These are phyloP conservation scores for Paraplagusia blochii DNA, from an alignment of 2,113 vertebrate genomes.

Conservation along the genomic window DNA sequence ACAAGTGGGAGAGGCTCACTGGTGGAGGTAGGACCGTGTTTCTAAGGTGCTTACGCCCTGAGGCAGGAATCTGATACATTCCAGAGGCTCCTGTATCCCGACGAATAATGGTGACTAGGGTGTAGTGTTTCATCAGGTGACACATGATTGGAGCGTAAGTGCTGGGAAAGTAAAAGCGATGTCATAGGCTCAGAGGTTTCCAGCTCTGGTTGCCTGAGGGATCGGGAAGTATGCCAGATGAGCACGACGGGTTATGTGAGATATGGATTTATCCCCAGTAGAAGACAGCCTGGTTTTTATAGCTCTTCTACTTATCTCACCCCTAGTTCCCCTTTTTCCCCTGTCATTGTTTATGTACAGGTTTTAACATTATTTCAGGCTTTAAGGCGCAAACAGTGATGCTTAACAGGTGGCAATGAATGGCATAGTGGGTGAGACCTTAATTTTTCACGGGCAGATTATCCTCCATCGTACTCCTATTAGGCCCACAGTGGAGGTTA, in stretches of 20 bases:
- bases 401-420: slow-evolving; percentile 10
- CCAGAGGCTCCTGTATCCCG: slow-evolving; percentile 68
- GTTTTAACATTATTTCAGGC: slow-evolving; percentile 18
- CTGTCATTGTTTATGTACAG: slow-evolving; percentile 1
- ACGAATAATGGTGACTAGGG: slow-evolving; percentile 68
- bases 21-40: slow-evolving; percentile 56
- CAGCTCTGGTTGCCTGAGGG: slow-evolving; percentile 52
- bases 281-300: slow-evolving; percentile 16
- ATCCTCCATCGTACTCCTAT: slow-evolving; percentile 18
- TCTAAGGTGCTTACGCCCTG: slow-evolving; percentile 61
- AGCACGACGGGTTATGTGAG: slow-evolving; percentile 55
- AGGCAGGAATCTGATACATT: slow-evolving; percentile 74
- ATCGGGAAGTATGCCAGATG: slow-evolving; percentile 43
- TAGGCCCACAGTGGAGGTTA: slow-evolving; percentile 6
- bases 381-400: slow-evolving; percentile 17
- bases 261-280: slow-evolving; percentile 47
- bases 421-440: background rate
- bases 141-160: slow-evolving; percentile 61
- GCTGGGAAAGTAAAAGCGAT: slow-evolving; percentile 67
- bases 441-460: slow-evolving; percentile 16
- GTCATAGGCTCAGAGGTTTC: slow-evolving; percentile 54
- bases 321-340: background rate
- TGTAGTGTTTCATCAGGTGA: slow-evolving; percentile 70
- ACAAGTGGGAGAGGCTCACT: slow-evolving; percentile 24
- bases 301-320: slow-evolving; percentile 15